Percentiles rank a stretch among this genome's conserved stretches.
Conservation (phyloP, 2,113 vertebrate species). For the Accipiter virgatus region DNA sequence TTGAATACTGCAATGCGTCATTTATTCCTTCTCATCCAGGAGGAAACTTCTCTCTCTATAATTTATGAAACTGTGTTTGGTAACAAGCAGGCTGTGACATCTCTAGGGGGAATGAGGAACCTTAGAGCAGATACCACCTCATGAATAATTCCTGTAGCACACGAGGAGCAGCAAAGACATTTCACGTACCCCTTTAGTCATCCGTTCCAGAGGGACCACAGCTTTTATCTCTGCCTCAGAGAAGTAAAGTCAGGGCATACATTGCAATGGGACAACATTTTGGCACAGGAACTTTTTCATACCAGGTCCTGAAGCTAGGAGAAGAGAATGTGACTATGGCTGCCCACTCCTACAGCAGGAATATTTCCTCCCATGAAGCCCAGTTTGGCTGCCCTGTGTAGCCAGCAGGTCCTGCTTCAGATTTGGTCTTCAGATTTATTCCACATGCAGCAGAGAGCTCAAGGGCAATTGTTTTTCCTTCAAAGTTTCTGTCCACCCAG, state of each 20-base stretch:
- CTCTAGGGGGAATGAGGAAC: background rate
- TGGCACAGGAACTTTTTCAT: background rate
- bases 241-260: background rate
- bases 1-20: background rate
- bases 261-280: background rate
- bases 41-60: background rate
- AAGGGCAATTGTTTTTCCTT: background rate
- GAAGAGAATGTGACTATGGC: background rate
- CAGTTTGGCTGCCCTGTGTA: background rate
- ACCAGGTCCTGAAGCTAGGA: background rate
- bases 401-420: background rate
- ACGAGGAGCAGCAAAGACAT: background rate
- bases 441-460: background rate
- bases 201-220: background rate
- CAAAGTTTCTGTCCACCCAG: background rate
- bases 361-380: background rate
- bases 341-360: background rate
- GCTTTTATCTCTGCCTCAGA: background rate
- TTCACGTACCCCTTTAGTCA: background rate
- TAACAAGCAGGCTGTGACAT: background rate
- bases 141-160: background rate
- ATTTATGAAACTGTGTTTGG: background rate
- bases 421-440: background rate
- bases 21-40: background rate
- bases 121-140: background rate